Evolutionary conservation across 2,888 invertebrate genomes (phyloP).

Genomic region (Pterostichus niger): DNA sequence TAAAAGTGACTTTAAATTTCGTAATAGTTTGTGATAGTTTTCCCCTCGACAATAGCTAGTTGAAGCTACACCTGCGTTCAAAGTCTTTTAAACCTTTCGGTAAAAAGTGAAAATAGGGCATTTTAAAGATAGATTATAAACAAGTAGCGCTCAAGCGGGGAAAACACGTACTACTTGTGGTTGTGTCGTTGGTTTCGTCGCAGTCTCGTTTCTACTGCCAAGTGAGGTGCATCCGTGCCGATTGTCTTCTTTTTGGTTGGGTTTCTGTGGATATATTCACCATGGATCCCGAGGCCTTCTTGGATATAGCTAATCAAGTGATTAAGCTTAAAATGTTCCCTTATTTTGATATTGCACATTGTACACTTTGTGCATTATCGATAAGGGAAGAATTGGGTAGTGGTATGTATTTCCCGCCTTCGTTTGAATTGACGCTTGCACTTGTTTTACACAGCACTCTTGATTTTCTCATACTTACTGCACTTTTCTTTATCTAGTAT

Average conservation of each 20-base stretch:
- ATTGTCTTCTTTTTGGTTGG: constrained; percentile 50
- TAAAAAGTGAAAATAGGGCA: constrained; percentile 44
- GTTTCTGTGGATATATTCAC: constrained; percentile 69
- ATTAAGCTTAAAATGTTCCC: constrained; percentile 99
- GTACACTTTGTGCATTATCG: constrained; percentile 94
- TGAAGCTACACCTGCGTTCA: constrained; percentile 11
- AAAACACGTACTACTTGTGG: constrained; percentile 16
- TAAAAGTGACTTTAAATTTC: too few relatives aligned
- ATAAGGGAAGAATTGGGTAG: constrained; percentile 96
- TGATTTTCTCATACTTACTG: neutral
- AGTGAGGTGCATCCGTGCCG: constrained; percentile 55
- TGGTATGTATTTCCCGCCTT: constrained; percentile 81
- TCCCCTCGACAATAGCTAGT: neutral
- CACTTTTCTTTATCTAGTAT: neutral
- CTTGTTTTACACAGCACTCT: constrained; percentile 19
- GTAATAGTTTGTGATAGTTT: too few relatives aligned
- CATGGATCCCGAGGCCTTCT: constrained; percentile 98
- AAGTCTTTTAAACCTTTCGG: neutral
- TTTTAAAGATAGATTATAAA: constrained; percentile 41
- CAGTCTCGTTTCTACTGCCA: constrained; percentile 58
- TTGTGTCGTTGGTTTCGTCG: neutral
- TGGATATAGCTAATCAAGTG: constrained; percentile 99
- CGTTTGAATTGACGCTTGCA: constrained; percentile 52
- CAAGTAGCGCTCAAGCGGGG: constrained; percentile 42
- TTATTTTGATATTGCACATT: constrained; percentile 99